Evolutionary conservation across 92 coral and sea anemone species (phyloP).

Genomic region (Phymanthus crucifer): DNA sequence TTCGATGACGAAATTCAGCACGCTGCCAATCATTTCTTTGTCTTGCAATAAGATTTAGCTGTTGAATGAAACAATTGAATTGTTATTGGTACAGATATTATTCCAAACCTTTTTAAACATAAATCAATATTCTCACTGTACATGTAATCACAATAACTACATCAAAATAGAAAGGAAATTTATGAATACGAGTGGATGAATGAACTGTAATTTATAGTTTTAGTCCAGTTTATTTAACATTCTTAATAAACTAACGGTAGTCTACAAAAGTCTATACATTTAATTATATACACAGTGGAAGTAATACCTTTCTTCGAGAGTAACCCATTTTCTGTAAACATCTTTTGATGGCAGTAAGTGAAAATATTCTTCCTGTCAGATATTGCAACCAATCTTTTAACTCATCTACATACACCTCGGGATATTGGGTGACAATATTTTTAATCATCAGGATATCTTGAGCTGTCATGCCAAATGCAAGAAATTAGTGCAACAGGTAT

Average conservation of each 20-base stretch:
- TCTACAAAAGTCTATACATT: neutral
- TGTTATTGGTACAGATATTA: neutral
- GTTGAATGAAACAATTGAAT: neutral
- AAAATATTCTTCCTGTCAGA: conserved; percentile 8
- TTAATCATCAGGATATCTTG: neutral
- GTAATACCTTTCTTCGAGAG: neutral
- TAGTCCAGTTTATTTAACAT: neutral
- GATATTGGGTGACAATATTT: neutral
- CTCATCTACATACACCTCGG: conserved; percentile 2
- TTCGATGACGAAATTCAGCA: conserved; percentile 1
- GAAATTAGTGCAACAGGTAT: neutral
- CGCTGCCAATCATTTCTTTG: conserved; percentile 6
- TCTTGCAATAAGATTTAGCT: conserved; percentile 15
- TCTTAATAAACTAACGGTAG: neutral
- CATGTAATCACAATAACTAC: neutral
- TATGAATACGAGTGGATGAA: neutral
- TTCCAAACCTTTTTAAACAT: neutral
- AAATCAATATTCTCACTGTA: neutral
- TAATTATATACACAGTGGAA: neutral
- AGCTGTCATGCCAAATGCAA: conserved; percentile 3
- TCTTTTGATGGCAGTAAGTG: conserved; percentile 4
- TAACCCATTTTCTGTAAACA: conserved; percentile 1
- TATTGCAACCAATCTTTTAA: conserved; percentile 5
- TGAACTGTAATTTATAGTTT: neutral
- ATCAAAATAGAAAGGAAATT: neutral